Percentiles rank a stretch among this genome's conserved stretches.
These are phyloP conservation scores for Pterocles burchelli DNA, from an alignment of 2,113 vertebrate genomes.

Conservation along the genomic window DNA sequence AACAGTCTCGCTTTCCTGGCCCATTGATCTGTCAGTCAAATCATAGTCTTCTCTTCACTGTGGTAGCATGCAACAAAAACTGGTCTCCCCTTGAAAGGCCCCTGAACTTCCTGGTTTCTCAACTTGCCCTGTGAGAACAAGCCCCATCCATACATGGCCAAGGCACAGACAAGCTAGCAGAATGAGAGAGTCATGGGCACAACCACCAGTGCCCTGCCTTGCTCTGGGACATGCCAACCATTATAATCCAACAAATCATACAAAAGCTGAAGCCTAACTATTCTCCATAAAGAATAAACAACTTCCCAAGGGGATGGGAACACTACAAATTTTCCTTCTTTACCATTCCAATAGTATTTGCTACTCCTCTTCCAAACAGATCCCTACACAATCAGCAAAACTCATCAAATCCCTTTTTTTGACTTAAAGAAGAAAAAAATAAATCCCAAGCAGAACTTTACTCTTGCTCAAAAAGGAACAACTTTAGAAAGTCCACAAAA, in stretches of 20 bases:
- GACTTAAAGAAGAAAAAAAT: background rate
- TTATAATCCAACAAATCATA: background rate
- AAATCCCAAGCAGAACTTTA: background rate
- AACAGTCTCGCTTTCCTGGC: background rate
- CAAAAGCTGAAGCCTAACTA: background rate
- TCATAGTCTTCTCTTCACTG: background rate
- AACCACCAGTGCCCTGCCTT: background rate
- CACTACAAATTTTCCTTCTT: background rate
- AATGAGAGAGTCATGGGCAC: background rate
- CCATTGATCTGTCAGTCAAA: background rate
- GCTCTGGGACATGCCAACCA: background rate
- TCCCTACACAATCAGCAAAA: background rate
- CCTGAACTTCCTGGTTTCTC: background rate
- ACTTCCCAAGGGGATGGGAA: background rate
- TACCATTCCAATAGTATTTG: background rate
- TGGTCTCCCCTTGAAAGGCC: background rate
- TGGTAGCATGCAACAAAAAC: background rate
- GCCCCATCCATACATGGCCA: background rate
- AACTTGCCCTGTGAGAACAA: background rate
- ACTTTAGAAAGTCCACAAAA: background rate
- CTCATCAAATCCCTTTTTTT: background rate
- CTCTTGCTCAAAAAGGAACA: background rate
- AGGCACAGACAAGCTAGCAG: background rate
- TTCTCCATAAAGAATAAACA: background rate
- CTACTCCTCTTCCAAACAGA: background rate